Conservation (phyloP, 2,888 invertebrate species). For the Schizaphis graminum region DNA sequence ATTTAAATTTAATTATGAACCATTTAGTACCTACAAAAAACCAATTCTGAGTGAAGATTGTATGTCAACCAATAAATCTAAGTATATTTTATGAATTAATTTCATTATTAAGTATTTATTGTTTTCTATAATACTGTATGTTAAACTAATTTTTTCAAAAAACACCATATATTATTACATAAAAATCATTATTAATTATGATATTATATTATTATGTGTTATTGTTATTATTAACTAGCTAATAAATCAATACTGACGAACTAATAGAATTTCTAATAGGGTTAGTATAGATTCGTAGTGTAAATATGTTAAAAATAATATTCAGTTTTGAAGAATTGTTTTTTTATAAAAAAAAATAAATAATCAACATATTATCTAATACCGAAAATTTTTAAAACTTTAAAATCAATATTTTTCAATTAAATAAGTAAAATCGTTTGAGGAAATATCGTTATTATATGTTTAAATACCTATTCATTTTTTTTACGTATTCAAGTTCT, state of each 20-base stretch:
- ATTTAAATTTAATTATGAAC: neutral
- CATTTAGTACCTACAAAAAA: neutral
- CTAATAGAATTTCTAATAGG: neutral
- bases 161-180: neutral
- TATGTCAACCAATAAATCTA: too few species aligned
- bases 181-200: neutral
- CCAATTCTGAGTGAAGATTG: neutral
- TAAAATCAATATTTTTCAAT: too few species aligned
- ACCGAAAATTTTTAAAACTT: too few species aligned
- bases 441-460: too few species aligned
- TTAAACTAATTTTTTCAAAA: neutral
- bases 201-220: neutral
- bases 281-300: neutral
- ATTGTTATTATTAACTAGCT: neutral
- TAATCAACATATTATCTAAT: too few species aligned
- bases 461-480: too few species aligned
- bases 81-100: neutral
- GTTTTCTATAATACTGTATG: neutral
- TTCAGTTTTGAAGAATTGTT: too few species aligned
- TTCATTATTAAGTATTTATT: too few species aligned
- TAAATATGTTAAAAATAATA: too few species aligned
- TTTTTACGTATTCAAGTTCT: too few species aligned
- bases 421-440: too few species aligned
- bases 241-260: neutral
- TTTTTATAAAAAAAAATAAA: too few species aligned